Conservation (phyloP, 2,113 vertebrate genomes). For the Parotia lawesii region DNA sequence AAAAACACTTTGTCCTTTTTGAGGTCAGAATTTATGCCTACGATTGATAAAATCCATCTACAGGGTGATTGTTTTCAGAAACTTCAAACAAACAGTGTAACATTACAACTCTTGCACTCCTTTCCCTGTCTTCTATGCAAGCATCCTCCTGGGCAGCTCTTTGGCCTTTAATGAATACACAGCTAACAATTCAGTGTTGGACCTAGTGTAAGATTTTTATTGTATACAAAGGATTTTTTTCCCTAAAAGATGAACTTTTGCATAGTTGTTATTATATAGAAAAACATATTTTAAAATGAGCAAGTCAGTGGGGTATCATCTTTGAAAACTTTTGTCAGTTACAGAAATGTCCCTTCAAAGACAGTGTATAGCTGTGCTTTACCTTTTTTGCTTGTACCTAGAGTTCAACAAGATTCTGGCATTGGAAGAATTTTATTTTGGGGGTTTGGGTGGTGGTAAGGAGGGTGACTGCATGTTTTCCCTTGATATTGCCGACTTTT, state of each 20-base stretch:
- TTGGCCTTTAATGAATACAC: background rate
- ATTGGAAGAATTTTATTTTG: background rate
- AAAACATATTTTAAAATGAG: background rate
- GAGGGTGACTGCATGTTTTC: background rate
- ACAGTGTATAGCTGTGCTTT: accelerated
- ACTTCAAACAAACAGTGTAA: background rate
- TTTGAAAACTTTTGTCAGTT: background rate
- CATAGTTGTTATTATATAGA: background rate
- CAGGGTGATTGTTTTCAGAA: background rate
- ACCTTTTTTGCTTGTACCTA: background rate
- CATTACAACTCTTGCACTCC: background rate
- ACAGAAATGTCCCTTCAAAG: background rate
- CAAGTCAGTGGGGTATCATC: background rate
- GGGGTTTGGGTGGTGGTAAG: background rate
- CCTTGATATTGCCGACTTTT: background rate
- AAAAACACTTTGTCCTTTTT: background rate
- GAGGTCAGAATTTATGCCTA: background rate
- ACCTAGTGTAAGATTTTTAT: background rate
- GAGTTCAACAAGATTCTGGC: background rate
- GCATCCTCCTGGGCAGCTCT: background rate
- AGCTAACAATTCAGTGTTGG: background rate
- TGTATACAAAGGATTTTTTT: background rate
- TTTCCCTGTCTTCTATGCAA: too few relatives aligned
- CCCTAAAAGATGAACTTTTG: background rate
- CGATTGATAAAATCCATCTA: background rate